Base-by-base conservation (phyloP, 2,888 invertebrate genomes). In the Ochlodes sylvanus region DNA sequence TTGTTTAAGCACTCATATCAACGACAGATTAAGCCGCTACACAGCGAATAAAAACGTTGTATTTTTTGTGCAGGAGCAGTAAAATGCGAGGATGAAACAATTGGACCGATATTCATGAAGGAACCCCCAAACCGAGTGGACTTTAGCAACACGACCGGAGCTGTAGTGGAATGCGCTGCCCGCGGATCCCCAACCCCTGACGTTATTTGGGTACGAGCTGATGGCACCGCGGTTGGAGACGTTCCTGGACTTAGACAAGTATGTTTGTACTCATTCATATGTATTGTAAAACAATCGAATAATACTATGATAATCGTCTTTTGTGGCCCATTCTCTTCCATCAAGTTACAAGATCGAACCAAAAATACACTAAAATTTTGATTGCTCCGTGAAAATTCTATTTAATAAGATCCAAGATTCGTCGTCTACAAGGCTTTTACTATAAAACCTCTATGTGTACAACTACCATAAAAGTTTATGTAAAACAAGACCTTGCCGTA, bases 131-230 rank as follows among this genome's bases (percentile, higher is more conserved):
- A 98, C 90, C 96, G 97, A 79, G 96, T 98, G 75, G 98, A 98
- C 90, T 98, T 98, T 91, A 98, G 98, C 76, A 98, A 98, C 89
- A 98, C 98, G 76, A 98, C 98, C 69, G 98, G 98, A 79, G 97
- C 98, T 71, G 96, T 97, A 78, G 97, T 98, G 71, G 98, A 98
- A 88, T 99, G 98, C 87, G 96, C 97, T 75, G 98, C 98, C 14
- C 95, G 97, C 80, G 98, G 98, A 75, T 97, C 97, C 78, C 98
- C 98, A 21, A 95, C 97, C 75, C 98, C 98, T 66, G 97, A 97
- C 87, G 97, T 98, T 76, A 97, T 98, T 82, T 99, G 98, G 98
- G 96, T 98, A 63, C 96, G 97, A 78, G 96, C 96, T 75, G 98
- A 98, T 89, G 98, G 98, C 69, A 96, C 96, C 69, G 97, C 98